These are phyloP conservation scores for Ennomos erosarius DNA, from an alignment of 2,888 invertebrate species.

Conservation along the genomic window DNA sequence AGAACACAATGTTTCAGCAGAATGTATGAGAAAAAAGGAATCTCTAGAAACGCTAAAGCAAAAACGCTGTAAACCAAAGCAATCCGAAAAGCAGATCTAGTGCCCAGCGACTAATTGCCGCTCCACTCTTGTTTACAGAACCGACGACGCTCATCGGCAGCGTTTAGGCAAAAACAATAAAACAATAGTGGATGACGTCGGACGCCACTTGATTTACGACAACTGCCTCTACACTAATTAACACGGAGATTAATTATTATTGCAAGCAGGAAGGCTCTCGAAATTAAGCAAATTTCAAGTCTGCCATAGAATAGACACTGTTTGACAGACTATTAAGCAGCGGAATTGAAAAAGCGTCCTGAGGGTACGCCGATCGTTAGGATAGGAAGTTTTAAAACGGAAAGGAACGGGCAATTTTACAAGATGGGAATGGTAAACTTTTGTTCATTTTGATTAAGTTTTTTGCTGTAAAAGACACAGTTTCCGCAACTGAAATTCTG, in stretches of 20 bases:
- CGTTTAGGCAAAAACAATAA: constrained; percentile 40
- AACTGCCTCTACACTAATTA: constrained; percentile 71
- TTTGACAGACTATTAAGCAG: constrained; percentile 42
- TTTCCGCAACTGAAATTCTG: constrained; percentile 9
- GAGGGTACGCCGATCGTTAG: constrained; percentile 24
- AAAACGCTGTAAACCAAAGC: constrained; percentile 4
- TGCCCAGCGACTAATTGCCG: constrained; percentile 23
- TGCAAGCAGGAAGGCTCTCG: constrained; percentile 57
- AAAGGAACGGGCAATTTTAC: constrained; percentile 33
- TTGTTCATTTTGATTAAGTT: constrained; percentile 39
- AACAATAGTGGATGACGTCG: constrained; percentile 52
- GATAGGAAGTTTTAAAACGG: constrained; percentile 37
- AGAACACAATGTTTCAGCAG: too few relatives aligned
- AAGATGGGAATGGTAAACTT: constrained; percentile 35
- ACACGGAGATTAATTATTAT: constrained; percentile 77
- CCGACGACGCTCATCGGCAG: constrained; percentile 32
- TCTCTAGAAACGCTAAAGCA: neutral
- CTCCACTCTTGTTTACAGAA: constrained; percentile 24
- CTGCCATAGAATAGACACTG: constrained; percentile 37
- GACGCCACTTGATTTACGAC: constrained; percentile 59
- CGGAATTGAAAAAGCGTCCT: constrained; percentile 39
- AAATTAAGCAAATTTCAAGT: constrained; percentile 31
- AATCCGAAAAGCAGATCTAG: constrained; percentile 9
- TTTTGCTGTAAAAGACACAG: constrained; percentile 28
- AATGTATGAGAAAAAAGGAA: too few relatives aligned